Percentiles rank a stretch among this genome's conserved stretches.
Evolutionary conservation across 2,888 invertebrate species (phyloP).

Genomic region (Drosophila prostipennis): DNA sequence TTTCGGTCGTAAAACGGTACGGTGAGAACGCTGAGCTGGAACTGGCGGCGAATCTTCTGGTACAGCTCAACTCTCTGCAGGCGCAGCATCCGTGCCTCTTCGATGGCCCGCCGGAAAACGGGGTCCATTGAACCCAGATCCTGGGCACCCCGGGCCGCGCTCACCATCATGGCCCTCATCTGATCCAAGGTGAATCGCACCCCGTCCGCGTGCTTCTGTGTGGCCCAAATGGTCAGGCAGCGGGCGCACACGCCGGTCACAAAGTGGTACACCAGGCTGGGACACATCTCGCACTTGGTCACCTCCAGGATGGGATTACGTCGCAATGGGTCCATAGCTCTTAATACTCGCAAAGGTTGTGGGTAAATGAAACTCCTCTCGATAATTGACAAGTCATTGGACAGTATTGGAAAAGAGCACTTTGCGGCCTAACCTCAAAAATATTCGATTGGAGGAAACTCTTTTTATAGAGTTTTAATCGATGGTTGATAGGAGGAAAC

Average conservation of each 20-base stretch:
- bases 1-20: neutral
- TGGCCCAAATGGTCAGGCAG: slow-evolving; percentile 50
- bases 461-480: neutral
- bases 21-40: slow-evolving; percentile 32
- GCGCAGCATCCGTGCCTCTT: slow-evolving; percentile 15
- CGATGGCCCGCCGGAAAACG: slow-evolving; percentile 35
- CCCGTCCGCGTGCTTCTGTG: neutral
- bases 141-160: neutral
- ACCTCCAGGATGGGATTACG: slow-evolving; percentile 3
- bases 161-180: slow-evolving; percentile 42
- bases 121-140: slow-evolving; percentile 23
- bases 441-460: neutral
- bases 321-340: slow-evolving; percentile 29
- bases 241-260: slow-evolving; percentile 48
- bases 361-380: neutral
- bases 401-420: neutral
- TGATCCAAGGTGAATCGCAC: slow-evolving; percentile 29
- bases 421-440: neutral
- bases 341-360: neutral
- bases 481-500: no score
- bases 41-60: slow-evolving; percentile 41
- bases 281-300: slow-evolving; percentile 55
- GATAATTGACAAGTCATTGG: neutral
- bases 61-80: slow-evolving; percentile 28
- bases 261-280: slow-evolving; percentile 33